Percentiles rank a stretch among this genome's conserved stretches.
phyloP scores from a whole-genome alignment of 1,140 invertebrate genomes.

The Drosophila repleta region DNA sequence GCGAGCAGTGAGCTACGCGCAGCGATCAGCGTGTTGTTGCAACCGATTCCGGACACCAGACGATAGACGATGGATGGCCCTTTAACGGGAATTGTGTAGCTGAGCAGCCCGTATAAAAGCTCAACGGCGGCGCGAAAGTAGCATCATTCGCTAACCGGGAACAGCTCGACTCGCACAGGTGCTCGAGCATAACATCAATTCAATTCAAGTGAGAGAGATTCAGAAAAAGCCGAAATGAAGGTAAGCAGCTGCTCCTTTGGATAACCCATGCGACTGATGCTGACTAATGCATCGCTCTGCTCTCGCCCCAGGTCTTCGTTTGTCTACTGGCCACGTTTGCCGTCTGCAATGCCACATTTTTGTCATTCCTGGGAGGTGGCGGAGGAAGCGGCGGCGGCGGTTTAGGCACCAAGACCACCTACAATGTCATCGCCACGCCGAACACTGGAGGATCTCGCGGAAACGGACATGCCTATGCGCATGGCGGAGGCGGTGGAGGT shows the following conservation, averaged over 20 bases:
- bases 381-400: conserved; percentile 49
- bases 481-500: conserved; percentile 14
- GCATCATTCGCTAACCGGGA: conserved; percentile 68
- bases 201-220: conserved; percentile 14
- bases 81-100: conserved; percentile 55
- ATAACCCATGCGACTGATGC: conserved; percentile 1
- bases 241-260: conserved; percentile 45
- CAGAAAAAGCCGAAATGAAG: conserved; percentile 58
- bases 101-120: conserved; percentile 67
- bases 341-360: conserved; percentile 69
- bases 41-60: conserved; percentile 19
- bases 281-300: conserved; percentile 27
- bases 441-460: conserved; percentile 22
- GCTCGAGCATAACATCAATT: conserved; percentile 6
- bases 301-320: conserved; percentile 59
- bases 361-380: conserved; percentile 71
- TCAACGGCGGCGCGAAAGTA: conserved; percentile 41
- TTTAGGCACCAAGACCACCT: conserved; percentile 56
- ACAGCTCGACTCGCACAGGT: conserved; percentile 53
- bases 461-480: neutral
- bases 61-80: conserved; percentile 11
- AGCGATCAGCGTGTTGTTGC: conserved; percentile 16
- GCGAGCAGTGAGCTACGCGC: conserved; percentile 9
- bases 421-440: conserved; percentile 68
- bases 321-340: conserved; percentile 69